Evolutionary conservation across 2,888 invertebrate genomes (phyloP), one percentile per base, ranked within the genome.

Genomic region (Deilephila porcellus): DNA sequence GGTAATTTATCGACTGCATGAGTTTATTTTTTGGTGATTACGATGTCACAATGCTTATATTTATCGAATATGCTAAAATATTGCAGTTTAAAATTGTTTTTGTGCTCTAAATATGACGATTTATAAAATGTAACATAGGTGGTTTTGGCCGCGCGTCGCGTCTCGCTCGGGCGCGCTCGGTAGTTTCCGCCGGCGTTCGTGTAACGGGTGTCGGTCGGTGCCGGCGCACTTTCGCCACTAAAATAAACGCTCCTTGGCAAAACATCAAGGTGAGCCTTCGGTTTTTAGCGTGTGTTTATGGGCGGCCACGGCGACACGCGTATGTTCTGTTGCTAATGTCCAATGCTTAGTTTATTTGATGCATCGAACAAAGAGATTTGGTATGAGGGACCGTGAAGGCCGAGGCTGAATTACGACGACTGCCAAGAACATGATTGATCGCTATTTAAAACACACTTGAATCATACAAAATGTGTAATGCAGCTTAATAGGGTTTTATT

Each of bases 171-270:
- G 80, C 74, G 82, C 75, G 82, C 77, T 92, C 93, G 93, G 87
- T 74, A 71, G 86, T 89, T 87, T 91, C 88, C 93, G 93, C 74
- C 75, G 82, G 73, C 80, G 86, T 74, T 93, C 93, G 93, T 90
- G 82, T 93, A 93, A 93, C 93, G 93, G 93, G 88, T 92, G 92
- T 91, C 82, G 84, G 83, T 84, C 84, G 87, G 78, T 78, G 77
- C 76, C 52, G 75, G 85, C 88, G 88, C 90, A 93, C 92, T 93
- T 93, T 93, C 92, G 92, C 91, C 93, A 92, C 91, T 90, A 91
- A 93, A 93, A 94, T 94, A 94, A 93, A 93, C 86, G 88, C 90
- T 93, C 93, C 93, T 93, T 94, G 94, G 94, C 94, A 94, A 86
- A 90, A 87, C 86, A 93, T 89, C 94, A 93, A 93, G 90, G 89